Evolutionary conservation across 1,140 invertebrate species (phyloP), one percentile per base, ranked within the genome.

Genomic region (Uloborus diversus): DNA sequence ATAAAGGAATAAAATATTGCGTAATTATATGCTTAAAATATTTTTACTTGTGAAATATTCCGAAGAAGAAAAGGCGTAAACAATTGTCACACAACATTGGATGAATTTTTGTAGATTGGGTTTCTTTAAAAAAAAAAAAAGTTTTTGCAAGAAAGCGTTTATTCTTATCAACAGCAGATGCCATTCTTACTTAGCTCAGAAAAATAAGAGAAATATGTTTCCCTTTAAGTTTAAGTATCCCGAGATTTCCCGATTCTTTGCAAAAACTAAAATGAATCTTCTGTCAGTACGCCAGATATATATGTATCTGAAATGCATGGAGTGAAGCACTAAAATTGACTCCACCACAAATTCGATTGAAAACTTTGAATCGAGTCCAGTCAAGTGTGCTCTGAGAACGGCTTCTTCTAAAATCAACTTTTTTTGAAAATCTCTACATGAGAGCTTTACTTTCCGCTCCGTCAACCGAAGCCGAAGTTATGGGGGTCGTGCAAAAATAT

Each of bases 351-450:
- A 69, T 47, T 53, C 66, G 66, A 69, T 56, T 69, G 49, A 69
- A 69, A 69, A 69, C 47, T 69, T 69, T 69, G 66, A 69, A 69
- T 69, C 66, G 27, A 33, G 66, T 69, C 49, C 65, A 53, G 5
- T 69, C 14, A 35, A 69, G 65, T 53, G 65, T 69, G 47, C 28
- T 23, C 17, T 1, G n/a, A 56, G 56, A 69, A 56, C 47, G 66
- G 32, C 66, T 69, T 37, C 47, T 14, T 28, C 47, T 9, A 20
- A 53, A 69, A 69, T 51, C 47, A 47, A 56, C 42, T 47, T 69
- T 69, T 62, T 69, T 56, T 28, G 20, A 35, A 69, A 69, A 69
- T 69, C 66, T 69, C 66, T n/a, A 69, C 65, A 69, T 56, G 66
- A 35, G 66, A 56, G 66, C 25, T 51, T 69, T 53, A 69, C 47